A percentile compares a stretch with the other conserved stretches of the same genome.
These are phyloP conservation scores for Laticauda colubrina DNA, from an alignment of 2,113 vertebrate genomes.

Conservation along the genomic window DNA sequence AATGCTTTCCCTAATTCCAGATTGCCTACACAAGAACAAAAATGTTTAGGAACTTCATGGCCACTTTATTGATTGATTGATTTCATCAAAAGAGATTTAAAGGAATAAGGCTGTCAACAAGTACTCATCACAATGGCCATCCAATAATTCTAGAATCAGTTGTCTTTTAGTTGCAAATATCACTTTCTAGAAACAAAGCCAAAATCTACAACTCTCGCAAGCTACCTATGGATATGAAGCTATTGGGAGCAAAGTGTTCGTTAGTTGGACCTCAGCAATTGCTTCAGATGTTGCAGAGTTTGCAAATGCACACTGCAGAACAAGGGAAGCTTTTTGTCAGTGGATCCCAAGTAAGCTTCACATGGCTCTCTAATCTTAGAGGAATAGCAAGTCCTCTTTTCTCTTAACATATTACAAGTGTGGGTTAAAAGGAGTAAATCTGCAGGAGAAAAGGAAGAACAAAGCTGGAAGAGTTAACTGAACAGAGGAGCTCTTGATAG, in stretches of 20 bases:
- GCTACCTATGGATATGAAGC: not conserved
- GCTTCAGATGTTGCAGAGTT: not conserved
- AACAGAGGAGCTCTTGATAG: not conserved
- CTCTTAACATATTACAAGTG: not conserved
- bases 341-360: not conserved
- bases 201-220: not conserved
- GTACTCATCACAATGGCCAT: not conserved
- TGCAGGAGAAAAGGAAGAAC: not conserved
- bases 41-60: not conserved
- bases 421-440: constrained; percentile 10
- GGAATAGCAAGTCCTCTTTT: not conserved
- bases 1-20: not conserved
- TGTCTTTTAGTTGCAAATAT: not conserved
- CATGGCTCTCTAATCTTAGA: not conserved
- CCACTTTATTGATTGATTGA: not conserved
- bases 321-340: not conserved
- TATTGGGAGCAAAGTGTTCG: not conserved
- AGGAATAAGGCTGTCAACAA: not conserved
- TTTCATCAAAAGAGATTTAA: not conserved
- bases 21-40: no score
- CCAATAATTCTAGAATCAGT: not conserved
- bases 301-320: not conserved
- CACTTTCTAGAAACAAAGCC: not conserved
- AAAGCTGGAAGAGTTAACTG: not conserved
- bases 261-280: not conserved